Conservation (phyloP, 1,140 invertebrate species). For the Choristoneura fumiferana region DNA sequence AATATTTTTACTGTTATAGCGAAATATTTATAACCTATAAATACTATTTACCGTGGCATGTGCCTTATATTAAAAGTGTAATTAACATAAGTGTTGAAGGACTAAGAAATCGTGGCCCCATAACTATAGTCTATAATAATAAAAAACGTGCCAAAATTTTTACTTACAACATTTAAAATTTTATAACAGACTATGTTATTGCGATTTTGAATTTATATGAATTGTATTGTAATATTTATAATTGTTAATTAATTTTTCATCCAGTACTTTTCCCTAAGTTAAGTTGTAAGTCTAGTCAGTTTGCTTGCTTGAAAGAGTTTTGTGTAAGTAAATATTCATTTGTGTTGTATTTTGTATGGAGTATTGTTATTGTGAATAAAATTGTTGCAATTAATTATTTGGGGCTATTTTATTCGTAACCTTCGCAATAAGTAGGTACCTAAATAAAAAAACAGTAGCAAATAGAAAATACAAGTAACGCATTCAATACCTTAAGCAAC, state of each 20-base stretch:
- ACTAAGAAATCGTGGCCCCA: conserved; percentile 22
- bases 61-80: conserved; percentile 38
- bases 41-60: conserved; percentile 27
- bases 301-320: conserved; percentile 39
- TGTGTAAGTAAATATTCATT: conserved; percentile 41
- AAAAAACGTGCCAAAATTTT: conserved; percentile 14
- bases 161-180: conserved; percentile 10
- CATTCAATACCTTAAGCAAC: too few species aligned
- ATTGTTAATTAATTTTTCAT: conserved; percentile 15
- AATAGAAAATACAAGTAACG: too few species aligned
- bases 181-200: conserved; percentile 3
- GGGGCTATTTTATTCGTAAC: conserved; percentile 19
- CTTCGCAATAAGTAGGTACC: too few species aligned
- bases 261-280: conserved; percentile 1
- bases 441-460: too few species aligned
- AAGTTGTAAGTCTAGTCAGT: conserved; percentile 12
- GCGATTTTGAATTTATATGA: conserved; percentile 12
- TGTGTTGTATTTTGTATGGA: conserved; percentile 70
- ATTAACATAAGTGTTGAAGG: conserved; percentile 22
- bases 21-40: conserved; percentile 20
- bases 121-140: conserved; percentile 2
- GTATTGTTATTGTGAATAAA: conserved; percentile 58
- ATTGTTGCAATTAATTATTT: conserved; percentile 41
- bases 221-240: conserved; percentile 3
- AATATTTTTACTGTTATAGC: conserved; percentile 13